Evolutionary conservation across 2,888 invertebrate genomes (phyloP), one percentile per base, ranked within the genome.

Genomic region (Cephus pulcher): DNA sequence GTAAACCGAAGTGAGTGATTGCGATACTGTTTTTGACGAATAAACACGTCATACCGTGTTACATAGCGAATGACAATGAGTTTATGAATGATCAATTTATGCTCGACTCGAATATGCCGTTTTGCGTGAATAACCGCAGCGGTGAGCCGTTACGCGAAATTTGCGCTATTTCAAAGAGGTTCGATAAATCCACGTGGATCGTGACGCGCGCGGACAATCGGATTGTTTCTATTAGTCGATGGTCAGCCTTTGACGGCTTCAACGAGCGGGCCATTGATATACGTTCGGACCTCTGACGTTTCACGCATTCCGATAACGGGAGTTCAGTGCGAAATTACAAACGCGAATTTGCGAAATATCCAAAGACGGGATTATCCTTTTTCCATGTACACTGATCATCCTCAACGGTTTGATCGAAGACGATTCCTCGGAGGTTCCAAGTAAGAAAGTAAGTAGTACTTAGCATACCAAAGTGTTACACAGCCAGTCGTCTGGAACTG

Each of bases 391-490:
- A 23, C 23, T 56, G 40, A 56, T 56, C 40, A 23, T 56, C 23
- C 40, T 9, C 9, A 9, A 23, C 9, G 9, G 23, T 23, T 9
- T 23, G 56, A 56, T 23, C 0, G 56, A 56, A 23, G 56, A 56
- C 15, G 23, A 56, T 23, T 23, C 6, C 23, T 9, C 2, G 6
- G 23, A 23, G 23, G 9, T 56, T 56, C 9, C 23, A 9, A 56
- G 15, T 23, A 56, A 56, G 56, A 34, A 71, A 32, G 15, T 71
- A 71, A 32, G 71, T 23, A 71, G 71, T 71, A 34, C 34, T 71
- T 32, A 34, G 71, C 71, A 71, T 71, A 71, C 32, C 71, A 32
- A 71, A 71, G 71, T 71, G 32, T 34, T 71, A 71, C 34, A 32
- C 33, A 34, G 32, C 33, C 71, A 71, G 32, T 71, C 34, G 6